Percentiles rank a stretch among this genome's conserved stretches.
Conservation (phyloP, 2,888 invertebrate species). For the Mayetiola destructor region DNA sequence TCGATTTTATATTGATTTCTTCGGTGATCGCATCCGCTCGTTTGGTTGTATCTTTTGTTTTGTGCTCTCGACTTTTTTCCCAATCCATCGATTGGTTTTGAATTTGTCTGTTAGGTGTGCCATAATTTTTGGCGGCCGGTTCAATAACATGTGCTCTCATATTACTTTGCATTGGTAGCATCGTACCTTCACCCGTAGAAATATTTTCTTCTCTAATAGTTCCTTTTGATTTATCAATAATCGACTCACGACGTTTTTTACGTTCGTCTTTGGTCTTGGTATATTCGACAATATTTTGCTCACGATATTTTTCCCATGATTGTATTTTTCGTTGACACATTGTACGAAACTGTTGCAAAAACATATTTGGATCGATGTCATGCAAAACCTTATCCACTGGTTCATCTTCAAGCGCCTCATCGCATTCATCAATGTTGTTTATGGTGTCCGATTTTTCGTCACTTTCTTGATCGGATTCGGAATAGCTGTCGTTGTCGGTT, state of each 20-base stretch:
- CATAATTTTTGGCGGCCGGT: too few species aligned
- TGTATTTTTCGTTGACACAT: not conserved
- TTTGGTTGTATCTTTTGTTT: too few species aligned
- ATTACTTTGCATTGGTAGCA: not conserved
- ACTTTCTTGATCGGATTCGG: not conserved
- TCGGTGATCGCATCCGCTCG: too few species aligned
- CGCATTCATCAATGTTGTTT: too few species aligned
- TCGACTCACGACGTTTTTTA: not conserved
- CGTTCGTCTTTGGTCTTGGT: not conserved
- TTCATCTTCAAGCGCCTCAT: not conserved
- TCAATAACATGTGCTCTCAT: not conserved
- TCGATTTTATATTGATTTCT: too few species aligned
- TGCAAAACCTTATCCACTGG: not conserved
- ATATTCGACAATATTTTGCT: not conserved
- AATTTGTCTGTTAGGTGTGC: too few species aligned
- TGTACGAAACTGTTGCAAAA: not conserved
- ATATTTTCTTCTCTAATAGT: not conserved
- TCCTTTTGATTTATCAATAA: too few species aligned
- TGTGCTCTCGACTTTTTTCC: too few species aligned
- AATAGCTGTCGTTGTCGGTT: not conserved
- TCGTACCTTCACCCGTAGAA: not conserved
- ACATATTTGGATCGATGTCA: not conserved
- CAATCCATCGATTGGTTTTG: too few species aligned
- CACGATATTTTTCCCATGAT: not conserved
- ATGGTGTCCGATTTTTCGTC: too few species aligned